phyloP scores from a whole-genome alignment of 1,140 invertebrate species.

The Yoshiicerus persimilis region DNA sequence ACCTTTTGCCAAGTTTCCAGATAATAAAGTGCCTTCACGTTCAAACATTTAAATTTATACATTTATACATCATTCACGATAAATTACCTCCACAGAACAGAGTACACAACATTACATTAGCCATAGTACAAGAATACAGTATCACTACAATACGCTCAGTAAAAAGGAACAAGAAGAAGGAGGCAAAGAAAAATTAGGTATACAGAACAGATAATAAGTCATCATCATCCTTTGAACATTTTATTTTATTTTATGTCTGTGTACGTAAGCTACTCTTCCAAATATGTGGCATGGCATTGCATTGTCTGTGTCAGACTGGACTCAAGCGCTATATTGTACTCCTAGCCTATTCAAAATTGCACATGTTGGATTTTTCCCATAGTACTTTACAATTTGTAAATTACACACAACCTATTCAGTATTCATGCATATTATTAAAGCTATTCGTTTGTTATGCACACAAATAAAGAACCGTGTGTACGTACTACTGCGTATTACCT shows the following conservation, averaged over 20 bases:
- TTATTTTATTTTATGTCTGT: background rate
- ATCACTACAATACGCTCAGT: background rate
- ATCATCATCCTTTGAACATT: background rate
- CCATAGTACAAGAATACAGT: background rate
- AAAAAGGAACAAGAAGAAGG: background rate
- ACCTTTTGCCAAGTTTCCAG: constrained; percentile 7
- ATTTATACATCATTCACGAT: constrained; percentile 18
- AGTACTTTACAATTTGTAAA: background rate
- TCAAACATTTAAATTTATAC: constrained; percentile 23
- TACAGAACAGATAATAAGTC: constrained; percentile 16
- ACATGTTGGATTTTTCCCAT: background rate
- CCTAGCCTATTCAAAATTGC: background rate
- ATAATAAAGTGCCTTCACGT: constrained; percentile 22
- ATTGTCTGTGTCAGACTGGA: background rate
- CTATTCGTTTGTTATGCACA: background rate
- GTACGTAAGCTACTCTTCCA: background rate
- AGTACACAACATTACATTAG: background rate
- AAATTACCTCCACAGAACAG: background rate
- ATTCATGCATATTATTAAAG: background rate
- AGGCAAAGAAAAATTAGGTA: constrained; percentile 17
- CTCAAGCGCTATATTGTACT: background rate
- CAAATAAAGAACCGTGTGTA: background rate
- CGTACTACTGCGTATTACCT: background rate
- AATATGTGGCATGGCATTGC: background rate
- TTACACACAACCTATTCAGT: background rate